These are phyloP conservation scores for Lipotes vexillifer DNA, from an alignment of 2,113 vertebrate species.

Conservation along the genomic window DNA sequence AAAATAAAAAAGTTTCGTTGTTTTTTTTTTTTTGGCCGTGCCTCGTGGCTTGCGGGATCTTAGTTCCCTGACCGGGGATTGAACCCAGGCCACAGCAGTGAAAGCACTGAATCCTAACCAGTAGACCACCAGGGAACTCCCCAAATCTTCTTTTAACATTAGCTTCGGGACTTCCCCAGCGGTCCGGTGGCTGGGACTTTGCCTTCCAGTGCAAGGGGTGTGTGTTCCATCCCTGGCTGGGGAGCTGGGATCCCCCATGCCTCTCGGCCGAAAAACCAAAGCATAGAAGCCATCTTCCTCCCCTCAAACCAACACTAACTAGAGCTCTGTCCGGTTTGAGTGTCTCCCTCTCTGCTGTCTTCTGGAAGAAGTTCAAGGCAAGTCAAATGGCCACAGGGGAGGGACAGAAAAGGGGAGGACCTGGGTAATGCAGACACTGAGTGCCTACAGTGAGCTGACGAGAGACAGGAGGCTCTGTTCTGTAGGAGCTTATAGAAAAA, in stretches of 20 bases:
- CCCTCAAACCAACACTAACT: not conserved
- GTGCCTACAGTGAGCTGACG: not conserved
- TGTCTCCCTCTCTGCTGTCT: not conserved
- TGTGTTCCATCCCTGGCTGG: not conserved
- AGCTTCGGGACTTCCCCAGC: not conserved
- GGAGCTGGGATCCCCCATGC: not conserved
- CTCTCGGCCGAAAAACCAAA: no score
- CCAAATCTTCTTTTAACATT: not conserved
- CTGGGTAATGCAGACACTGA: not conserved
- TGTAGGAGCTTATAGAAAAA: not conserved
- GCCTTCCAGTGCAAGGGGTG: not conserved
- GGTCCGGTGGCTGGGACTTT: not conserved
- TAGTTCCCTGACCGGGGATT: not conserved
- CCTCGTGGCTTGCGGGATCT: not conserved
- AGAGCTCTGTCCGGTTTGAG: not conserved
- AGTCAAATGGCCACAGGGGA: not conserved
- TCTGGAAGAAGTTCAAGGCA: not conserved
- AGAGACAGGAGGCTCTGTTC: not conserved
- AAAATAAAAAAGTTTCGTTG: no score
- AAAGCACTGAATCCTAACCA: not conserved
- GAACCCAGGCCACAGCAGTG: not conserved
- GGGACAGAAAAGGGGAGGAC: not conserved
- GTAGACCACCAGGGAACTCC: not conserved
- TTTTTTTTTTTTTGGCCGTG: not conserved
- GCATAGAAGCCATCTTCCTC: not conserved